phyloP scores from a whole-genome alignment of 23 tunicate species.

The Trididemnum miniatum region DNA sequence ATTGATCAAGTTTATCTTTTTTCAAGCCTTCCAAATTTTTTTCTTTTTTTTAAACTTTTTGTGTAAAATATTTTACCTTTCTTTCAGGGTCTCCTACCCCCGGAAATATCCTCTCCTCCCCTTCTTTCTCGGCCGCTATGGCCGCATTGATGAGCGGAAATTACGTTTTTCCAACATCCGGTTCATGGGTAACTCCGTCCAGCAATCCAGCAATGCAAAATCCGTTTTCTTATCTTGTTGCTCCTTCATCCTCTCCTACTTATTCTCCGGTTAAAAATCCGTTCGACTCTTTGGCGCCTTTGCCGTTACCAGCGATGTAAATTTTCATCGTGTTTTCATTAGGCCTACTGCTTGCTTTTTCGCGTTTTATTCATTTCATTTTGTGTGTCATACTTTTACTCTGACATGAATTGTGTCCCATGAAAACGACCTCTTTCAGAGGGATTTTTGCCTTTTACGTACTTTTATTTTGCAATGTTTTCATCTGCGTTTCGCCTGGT shows the following conservation, averaged over 20 bases:
- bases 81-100: background rate
- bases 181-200: conserved; percentile 44
- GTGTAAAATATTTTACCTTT: no score
- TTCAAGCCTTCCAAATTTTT: background rate
- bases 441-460: background rate
- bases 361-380: background rate
- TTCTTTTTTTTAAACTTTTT: conserved; percentile 2
- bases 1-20: background rate
- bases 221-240: conserved; percentile 86
- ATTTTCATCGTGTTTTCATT: background rate
- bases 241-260: conserved; percentile 64
- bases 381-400: background rate
- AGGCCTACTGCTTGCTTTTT: background rate
- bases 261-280: conserved; percentile 66
- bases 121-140: conserved; percentile 9
- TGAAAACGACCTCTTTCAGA: background rate
- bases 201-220: conserved; percentile 64
- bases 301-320: conserved; percentile 85
- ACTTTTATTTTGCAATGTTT: no score
- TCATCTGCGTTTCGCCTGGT: no score
- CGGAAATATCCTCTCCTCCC: background rate
- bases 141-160: conserved; percentile 28
- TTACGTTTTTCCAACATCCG: conserved; percentile 38
- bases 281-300: conserved; percentile 63
- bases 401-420: no score